Evolutionary conservation across 2,797 vertebrate genomes (phyloP), one percentile per base, ranked within the genome.

Genomic region (Phrynocephalus forsythii): DNA sequence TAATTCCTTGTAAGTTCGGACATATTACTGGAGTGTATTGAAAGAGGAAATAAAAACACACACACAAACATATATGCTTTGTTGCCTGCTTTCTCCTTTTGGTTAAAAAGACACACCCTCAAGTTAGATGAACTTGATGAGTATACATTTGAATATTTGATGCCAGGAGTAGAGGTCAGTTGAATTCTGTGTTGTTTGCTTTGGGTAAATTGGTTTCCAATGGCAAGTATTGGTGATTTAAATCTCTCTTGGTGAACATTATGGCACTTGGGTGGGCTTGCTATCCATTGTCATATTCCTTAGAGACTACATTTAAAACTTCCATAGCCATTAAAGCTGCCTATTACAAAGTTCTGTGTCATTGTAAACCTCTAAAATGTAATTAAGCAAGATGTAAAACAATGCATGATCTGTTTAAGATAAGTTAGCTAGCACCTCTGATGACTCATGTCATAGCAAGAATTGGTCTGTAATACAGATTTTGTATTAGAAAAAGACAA

Each of bases 1-100:
- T 33, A 81, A 81, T 78, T n/a, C 56, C 75, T 60, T 78, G 0
- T 10, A 87, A 82, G 50, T 56, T 66, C 44, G 87, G 81, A 86
- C 82, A 66, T 86, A 60, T 76, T 48, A 79, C 20, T 69, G 87
- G 52, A 86, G 90, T 90, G 84, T 75, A 26, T 86, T 7, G 87
- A 60, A 72, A 81, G 78, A 30, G 20, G 79, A 85, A 92, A 87
- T 60, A 89, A 93, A 89, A 89, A 24, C 48, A 9, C 4, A 63
- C 18, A 20, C 18, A 3, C 10, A 69, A 91, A 24, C 83, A 82
- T 83, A 78, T 90, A 26, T 76, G 67, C 92, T 90, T 87, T 90
- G 80, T 83, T 89, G 91, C 69, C 63, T 44, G 79, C 68, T 91
- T 86, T 87, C 48, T 81, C 72, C 84, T 63, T 69, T 52, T 60